Percentiles rank a stretch among this genome's conserved stretches.
These are phyloP conservation scores for Mesocentrotus franciscanus DNA, from an alignment of 53 echinoderm and acorn worm genomes.

Conservation along the genomic window DNA sequence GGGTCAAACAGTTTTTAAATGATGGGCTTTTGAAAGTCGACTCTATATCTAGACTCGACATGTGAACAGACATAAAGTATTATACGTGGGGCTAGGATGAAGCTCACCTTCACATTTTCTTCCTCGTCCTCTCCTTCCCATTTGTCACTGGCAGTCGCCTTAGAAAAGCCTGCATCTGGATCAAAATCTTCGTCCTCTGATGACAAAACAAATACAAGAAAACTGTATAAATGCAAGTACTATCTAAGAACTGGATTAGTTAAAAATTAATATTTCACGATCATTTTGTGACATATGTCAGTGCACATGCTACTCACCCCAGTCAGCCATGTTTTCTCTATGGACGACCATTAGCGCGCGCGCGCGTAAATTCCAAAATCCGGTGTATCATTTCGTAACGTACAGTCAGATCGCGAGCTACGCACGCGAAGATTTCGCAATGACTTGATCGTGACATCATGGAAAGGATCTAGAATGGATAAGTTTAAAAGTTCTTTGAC, in stretches of 20 bases:
- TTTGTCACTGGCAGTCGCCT: conserved; percentile 71
- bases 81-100: background rate
- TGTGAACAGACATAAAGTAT: background rate
- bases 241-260: too few species aligned
- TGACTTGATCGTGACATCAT: too few species aligned
- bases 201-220: background rate
- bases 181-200: conserved; percentile 92
- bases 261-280: background rate
- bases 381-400: too few species aligned
- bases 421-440: too few species aligned
- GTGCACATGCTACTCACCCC: conserved; percentile 65
- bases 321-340: conserved; percentile 53
- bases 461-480: too few species aligned
- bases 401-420: background rate
- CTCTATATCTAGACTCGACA: background rate
- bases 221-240: background rate
- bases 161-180: conserved; percentile 79
- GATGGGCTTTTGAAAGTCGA: background rate
- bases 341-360: background rate
- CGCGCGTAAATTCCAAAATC: background rate
- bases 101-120: conserved; percentile 82
- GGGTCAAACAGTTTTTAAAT: too few species aligned
- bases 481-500: too few species aligned
- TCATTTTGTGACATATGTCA: conserved; percentile 44
- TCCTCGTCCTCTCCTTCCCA: conserved; percentile 98